A percentile compares a stretch with the other conserved stretches of the same genome.
Evolutionary conservation across 2,797 vertebrate species (phyloP).

Genomic region (Clamator glandarius): DNA sequence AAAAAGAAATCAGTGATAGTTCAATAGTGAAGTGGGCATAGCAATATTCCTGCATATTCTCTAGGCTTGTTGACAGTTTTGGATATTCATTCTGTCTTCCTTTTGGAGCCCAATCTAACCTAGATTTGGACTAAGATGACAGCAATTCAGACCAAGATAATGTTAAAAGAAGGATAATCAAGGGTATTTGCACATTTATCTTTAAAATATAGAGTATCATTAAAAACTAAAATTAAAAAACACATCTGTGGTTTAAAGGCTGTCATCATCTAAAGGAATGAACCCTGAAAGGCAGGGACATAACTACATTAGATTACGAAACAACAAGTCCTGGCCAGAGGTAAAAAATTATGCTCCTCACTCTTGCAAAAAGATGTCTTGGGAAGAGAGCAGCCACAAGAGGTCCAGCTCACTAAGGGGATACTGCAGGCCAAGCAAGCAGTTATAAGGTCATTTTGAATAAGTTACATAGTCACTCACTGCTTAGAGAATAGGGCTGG

Average conservation of each 20-base stretch:
- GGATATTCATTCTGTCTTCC: neutral
- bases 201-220: neutral
- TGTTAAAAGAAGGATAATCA: neutral
- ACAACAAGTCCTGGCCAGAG: neutral
- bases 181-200: neutral
- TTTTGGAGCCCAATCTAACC: neutral
- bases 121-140: neutral
- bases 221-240: neutral
- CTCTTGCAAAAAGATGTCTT: neutral
- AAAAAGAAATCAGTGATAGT: neutral
- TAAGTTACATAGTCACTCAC: neutral
- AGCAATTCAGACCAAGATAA: neutral
- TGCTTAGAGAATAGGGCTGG: neutral
- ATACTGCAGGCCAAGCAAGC: neutral
- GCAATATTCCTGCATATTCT: neutral
- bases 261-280: neutral
- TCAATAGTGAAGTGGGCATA: fast-evolving
- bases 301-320: neutral
- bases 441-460: neutral
- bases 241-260: neutral
- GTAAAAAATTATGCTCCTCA: neutral
- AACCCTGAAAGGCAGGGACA: neutral
- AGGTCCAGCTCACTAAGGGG: neutral
- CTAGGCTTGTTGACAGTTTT: neutral
- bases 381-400: neutral